Evolutionary conservation across 2,113 vertebrate species (phyloP), one percentile per base, ranked within the genome.

Genomic region (Nothocercus julius): DNA sequence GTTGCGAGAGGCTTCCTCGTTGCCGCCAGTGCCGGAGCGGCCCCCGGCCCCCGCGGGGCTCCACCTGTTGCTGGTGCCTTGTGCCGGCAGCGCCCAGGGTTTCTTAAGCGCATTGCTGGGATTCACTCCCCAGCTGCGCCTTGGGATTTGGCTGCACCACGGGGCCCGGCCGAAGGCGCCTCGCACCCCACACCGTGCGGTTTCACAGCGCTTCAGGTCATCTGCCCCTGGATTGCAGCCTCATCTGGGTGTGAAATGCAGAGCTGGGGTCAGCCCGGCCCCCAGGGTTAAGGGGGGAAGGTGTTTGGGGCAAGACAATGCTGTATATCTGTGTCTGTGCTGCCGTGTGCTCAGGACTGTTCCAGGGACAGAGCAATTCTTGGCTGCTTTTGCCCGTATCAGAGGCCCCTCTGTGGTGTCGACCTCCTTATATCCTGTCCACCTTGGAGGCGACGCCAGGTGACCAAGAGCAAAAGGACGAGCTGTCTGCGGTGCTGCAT

Each of bases 1-100:
- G 87, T 92, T 79, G 95, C 94, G 30, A 91, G 95, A 84, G 1
- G 69, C 86, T 97, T 96, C 93, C 95, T 92, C 93, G 75, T n/a
- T 7, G 32, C 79, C 24, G n/a, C 45, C 38, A 54, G 34, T 11
- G 16, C 38, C 17, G 25, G 22, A n/a, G 34, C 11, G 25, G 68
- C 22, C 47, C 32, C 45, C 32, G 6, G n/a, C 45, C 68, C 47
- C 70, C 14, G 25, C 8, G 34, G 27, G 47, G 69, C 49, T 45
- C 59, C 67, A 66, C 36, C 74, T 84, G 68, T 44, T 42, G 13
- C 79, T 3, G 11, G 62, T 28, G 45, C 67, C 45, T 34, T 12
- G 44, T 18, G 67, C 20, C 22, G 17, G 16, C 51, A 1, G 34
- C 58, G 82, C 20, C 32, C 36, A 18, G 2, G 53, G 5, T 24